Evolutionary conservation across 2,888 invertebrate species (phyloP), one percentile per base, ranked within the genome.

Genomic region (Limenitis camilla): DNA sequence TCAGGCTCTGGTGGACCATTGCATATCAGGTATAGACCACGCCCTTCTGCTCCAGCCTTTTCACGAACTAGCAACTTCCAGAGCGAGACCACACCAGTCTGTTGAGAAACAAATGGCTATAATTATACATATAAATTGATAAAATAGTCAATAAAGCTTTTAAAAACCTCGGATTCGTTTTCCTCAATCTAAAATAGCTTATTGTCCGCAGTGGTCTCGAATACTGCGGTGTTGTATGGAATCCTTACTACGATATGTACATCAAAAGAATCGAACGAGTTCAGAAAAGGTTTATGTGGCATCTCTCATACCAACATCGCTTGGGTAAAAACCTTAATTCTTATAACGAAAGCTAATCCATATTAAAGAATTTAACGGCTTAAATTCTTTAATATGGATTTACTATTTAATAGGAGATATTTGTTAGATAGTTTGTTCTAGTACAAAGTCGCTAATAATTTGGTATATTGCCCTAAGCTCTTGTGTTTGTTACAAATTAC

Each of bases 71-170:
- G 86, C 49, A 98, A 82, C 74, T 97, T 96, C 76, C 95, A 95
- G 50, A 98, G 89, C 0, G 97, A 95, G 9, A 98, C 95, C 49
- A 98, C 96, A 58, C 97, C 96, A 45, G 97, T 95, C 94, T 95
- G 81, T 36, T 39, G 6, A 42, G 27, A 29, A 10, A 30, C n/a
- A 0, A 36, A 40, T 40, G 9, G n/a, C 29, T 11, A 2, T 49
- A 31, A 6, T n/a, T n/a, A n/a, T n/a, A n/a, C n/a, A n/a, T n/a
- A n/a, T n/a, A n/a, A n/a, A n/a, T n/a, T n/a, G n/a, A n/a, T n/a
- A n/a, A n/a, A n/a, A n/a, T n/a, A n/a, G n/a, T n/a, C n/a, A n/a
- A n/a, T n/a, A n/a, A n/a, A n/a, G n/a, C n/a, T n/a, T n/a, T n/a
- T n/a, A n/a, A n/a, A n/a, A n/a, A n/a, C n/a, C n/a, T n/a, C n/a